phyloP scores from a whole-genome alignment of 2,888 invertebrate genomes.

The Mythimna loreyi region DNA sequence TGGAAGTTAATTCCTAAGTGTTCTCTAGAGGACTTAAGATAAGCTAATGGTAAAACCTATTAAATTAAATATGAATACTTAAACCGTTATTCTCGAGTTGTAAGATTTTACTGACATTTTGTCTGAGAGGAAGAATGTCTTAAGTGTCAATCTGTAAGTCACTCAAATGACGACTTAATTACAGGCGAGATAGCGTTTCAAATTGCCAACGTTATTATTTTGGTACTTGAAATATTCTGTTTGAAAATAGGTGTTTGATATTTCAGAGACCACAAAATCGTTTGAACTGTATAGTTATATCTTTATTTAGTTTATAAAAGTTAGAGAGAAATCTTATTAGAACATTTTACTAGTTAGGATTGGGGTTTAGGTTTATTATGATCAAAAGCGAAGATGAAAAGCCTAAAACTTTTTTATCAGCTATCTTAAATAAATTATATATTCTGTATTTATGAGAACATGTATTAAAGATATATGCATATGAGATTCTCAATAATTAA shows the following conservation, averaged over 20 bases:
- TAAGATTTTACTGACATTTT: slow-evolving; percentile 12
- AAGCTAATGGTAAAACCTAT: slow-evolving; percentile 31
- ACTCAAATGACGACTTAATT: not conserved
- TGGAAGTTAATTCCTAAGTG: slow-evolving; percentile 29
- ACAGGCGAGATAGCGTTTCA: not conserved
- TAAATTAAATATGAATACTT: slow-evolving; percentile 40
- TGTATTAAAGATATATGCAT: no score
- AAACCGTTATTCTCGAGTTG: slow-evolving; percentile 19
- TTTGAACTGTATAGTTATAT: not conserved
- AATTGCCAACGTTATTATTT: not conserved
- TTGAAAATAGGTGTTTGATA: not conserved
- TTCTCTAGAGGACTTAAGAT: slow-evolving; percentile 24
- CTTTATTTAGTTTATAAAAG: not conserved
- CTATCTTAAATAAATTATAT: no score
- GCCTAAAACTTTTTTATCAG: not conserved
- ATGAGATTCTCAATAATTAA: no score
- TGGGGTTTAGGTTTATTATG: not conserved
- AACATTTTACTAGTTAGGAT: not conserved
- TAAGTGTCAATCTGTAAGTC: not conserved
- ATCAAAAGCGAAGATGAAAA: not conserved
- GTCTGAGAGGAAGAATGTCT: not conserved
- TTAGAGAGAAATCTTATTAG: not conserved
- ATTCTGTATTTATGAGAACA: no score
- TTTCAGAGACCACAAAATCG: not conserved
- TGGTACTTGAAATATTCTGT: not conserved